These are phyloP conservation scores for Phylloscopus whistleri DNA, from an alignment of 2,113 vertebrate species.

Conservation along the genomic window DNA sequence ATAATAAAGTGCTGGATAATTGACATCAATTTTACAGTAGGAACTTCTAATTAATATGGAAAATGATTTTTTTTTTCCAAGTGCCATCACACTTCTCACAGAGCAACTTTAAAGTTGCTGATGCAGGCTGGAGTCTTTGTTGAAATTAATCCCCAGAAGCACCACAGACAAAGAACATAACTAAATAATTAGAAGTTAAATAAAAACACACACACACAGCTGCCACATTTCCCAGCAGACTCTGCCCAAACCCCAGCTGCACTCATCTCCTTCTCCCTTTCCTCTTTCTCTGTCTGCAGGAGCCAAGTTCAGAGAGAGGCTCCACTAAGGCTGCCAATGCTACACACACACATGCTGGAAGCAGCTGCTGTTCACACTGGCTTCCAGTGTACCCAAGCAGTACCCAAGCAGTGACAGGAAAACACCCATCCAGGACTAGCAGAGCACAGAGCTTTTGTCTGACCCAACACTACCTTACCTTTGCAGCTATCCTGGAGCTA, in stretches of 20 bases:
- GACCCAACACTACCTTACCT: not conserved
- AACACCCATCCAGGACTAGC: not conserved
- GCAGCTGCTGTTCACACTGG: not conserved
- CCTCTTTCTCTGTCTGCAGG: not conserved
- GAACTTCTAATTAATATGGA: conserved; percentile 50
- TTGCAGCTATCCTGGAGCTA: not conserved
- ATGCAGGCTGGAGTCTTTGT: conserved; percentile 33
- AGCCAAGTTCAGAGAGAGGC: not conserved
- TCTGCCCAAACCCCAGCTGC: not conserved
- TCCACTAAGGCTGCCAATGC: not conserved
- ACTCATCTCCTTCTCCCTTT: not conserved
- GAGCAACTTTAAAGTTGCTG: conserved; percentile 53
- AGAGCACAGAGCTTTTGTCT: not conserved
- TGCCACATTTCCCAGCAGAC: conserved; percentile 7
- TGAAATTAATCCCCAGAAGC: conserved; percentile 52
- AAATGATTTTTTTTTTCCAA: not conserved
- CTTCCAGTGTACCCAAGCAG: too few species aligned
- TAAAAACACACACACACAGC: conserved; percentile 36
- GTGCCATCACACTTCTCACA: not conserved
- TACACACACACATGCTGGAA: not conserved
- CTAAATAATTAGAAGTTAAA: conserved; percentile 55
- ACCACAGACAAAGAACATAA: conserved; percentile 43
- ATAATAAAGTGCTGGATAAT: conserved; percentile 38
- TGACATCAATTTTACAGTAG: conserved; percentile 39
- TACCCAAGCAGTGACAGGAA: too few species aligned